Evolutionary conservation across 2,797 vertebrate species (phyloP).

Genomic region (Kryptolebias ocellatus): DNA sequence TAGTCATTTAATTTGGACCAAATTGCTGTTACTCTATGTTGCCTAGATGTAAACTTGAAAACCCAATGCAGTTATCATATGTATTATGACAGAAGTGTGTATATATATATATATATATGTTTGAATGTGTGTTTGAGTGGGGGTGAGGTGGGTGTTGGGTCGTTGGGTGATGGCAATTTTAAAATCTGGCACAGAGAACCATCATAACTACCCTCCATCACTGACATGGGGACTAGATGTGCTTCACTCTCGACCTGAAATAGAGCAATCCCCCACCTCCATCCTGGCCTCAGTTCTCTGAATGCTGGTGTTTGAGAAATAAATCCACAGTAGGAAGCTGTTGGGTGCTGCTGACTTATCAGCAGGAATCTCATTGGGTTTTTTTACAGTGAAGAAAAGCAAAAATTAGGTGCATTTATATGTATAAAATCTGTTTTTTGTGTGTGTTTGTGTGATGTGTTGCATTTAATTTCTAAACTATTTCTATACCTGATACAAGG

Average conservation of each 20-base stretch:
- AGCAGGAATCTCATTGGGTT: constrained; percentile 42
- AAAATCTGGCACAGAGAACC: constrained; percentile 23
- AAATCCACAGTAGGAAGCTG: constrained; percentile 51
- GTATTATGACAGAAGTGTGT: constrained; percentile 10
- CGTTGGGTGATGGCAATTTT: neutral
- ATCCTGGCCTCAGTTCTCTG: constrained; percentile 29
- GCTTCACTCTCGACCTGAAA: constrained; percentile 42
- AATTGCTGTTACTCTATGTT: constrained; percentile 3
- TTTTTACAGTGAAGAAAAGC: constrained; percentile 36
- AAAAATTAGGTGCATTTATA: constrained; percentile 19
- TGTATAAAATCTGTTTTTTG: too few species aligned
- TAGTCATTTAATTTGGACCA: neutral
- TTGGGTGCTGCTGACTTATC: constrained; percentile 59
- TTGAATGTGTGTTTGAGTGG: neutral
- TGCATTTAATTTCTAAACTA: constrained; percentile 36
- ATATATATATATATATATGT: constrained; percentile 9
- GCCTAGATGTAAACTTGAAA: constrained; percentile 1
- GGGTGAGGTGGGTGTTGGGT: neutral
- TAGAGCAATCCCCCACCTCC: constrained; percentile 38
- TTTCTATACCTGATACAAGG: constrained; percentile 7
- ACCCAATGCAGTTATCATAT: constrained; percentile 2
- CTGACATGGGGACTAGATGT: constrained; percentile 40
- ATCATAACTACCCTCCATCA: constrained; percentile 19
- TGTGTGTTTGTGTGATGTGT: too few species aligned
- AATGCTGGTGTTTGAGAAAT: constrained; percentile 58